Evolutionary conservation across 2,888 invertebrate species (phyloP).

Genomic region (Cacoxenus indagator): DNA sequence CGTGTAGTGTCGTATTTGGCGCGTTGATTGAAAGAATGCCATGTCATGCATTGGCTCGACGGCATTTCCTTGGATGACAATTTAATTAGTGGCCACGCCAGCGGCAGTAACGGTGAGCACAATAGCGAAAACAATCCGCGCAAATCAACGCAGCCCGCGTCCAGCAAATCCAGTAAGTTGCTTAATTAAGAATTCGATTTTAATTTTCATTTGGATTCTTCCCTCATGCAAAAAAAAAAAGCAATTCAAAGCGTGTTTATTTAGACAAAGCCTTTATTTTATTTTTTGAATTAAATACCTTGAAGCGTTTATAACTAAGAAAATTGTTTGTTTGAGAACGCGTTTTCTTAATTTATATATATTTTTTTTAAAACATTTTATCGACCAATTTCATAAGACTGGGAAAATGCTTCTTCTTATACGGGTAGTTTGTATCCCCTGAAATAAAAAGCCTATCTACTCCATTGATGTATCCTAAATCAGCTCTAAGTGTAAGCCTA

Average conservation of each 20-base stretch:
- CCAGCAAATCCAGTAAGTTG: conserved; percentile 66
- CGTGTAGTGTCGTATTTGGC: neutral
- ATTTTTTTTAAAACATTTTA: too few relatives aligned
- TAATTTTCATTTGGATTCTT: neutral
- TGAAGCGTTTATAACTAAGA: neutral
- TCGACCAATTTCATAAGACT: too few relatives aligned
- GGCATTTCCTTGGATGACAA: conserved; percentile 68
- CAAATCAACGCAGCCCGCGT: conserved; percentile 56
- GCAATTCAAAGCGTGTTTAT: conserved; percentile 47
- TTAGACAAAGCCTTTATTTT: conserved; percentile 36
- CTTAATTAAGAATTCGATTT: conserved; percentile 32
- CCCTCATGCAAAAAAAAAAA: neutral
- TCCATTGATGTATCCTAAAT: too few relatives aligned
- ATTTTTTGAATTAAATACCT: neutral
- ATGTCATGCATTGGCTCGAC: conserved; percentile 69
- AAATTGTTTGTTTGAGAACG: neutral
- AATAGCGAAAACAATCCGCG: conserved; percentile 64
- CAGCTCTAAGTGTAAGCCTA: too few relatives aligned
- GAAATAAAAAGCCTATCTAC: too few relatives aligned
- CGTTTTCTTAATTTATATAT: too few relatives aligned
- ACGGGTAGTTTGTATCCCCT: too few relatives aligned
- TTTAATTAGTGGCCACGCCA: conserved; percentile 67
- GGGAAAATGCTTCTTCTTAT: too few relatives aligned
- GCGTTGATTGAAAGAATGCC: conserved; percentile 41
- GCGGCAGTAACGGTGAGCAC: conserved; percentile 64